These are phyloP conservation scores for Catocala fraxini DNA, from an alignment of 2,888 invertebrate genomes.

Conservation along the genomic window DNA sequence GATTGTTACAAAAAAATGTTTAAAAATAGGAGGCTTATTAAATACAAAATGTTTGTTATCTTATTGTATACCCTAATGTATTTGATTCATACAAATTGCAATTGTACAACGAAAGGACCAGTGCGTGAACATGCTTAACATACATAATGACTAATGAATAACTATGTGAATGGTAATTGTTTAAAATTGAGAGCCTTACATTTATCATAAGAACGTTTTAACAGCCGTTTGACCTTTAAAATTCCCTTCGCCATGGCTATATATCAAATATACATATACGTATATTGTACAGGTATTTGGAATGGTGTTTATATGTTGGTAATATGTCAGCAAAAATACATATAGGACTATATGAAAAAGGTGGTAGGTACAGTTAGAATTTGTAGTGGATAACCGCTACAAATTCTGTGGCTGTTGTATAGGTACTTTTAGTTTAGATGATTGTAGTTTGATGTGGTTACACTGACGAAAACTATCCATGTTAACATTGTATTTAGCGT, in stretches of 20 bases:
- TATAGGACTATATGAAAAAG: not conserved
- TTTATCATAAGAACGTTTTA: slow-evolving; percentile 17
- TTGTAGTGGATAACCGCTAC: no score
- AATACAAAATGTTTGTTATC: no score
- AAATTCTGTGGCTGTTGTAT: no score
- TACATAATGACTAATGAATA: slow-evolving; percentile 59
- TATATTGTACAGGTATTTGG: slow-evolving; percentile 10
- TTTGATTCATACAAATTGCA: slow-evolving; percentile 58
- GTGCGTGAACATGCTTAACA: slow-evolving; percentile 57
- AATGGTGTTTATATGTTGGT: slow-evolving; percentile 1
- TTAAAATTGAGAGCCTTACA: slow-evolving; percentile 17
- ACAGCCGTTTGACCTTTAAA: slow-evolving; percentile 28
- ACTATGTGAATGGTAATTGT: slow-evolving; percentile 33
- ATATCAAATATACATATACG: slow-evolving; percentile 25
- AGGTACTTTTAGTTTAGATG: no score
- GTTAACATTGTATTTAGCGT: no score
- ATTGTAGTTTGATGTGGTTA: no score
- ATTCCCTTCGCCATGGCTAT: slow-evolving; percentile 28
- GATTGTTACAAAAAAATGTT: not conserved
- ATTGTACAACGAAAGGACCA: slow-evolving; percentile 59
- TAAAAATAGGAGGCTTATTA: no score
- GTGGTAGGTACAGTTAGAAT: no score
- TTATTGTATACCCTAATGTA: not conserved
- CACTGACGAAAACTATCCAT: no score
- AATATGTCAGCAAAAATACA: slow-evolving; percentile 12